Evolutionary conservation across 2,888 invertebrate species (phyloP), one percentile per base, ranked within the genome.

Genomic region (Dromius quadrimaculatus): DNA sequence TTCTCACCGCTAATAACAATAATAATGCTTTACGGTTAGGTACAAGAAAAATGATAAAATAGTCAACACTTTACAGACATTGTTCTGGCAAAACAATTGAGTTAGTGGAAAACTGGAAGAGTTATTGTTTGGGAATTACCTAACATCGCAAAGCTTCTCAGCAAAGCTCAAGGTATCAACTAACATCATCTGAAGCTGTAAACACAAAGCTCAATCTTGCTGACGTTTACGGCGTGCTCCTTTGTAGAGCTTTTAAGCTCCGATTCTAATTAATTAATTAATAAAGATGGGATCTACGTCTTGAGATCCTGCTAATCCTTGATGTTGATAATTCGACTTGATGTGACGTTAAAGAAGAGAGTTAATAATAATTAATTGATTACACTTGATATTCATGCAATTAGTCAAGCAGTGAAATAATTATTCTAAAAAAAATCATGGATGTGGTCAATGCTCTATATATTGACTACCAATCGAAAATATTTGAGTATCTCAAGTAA

Each of bases 1-100:
- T 54, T 54, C 50, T 54, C 50, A 54, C 28, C 50, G 28, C 8
- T 47, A 47, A 47, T 54, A 54, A 54, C 50, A 54, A 54, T 28
- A 28, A 54, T 15, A 28, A 54, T 54, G 50, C 23, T 54, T 54
- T 54, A 54, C 50, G 28, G 50, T 54, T 54, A 54, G 50, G 28
- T 28, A 54, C 23, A 54, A 54, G 50, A 28, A 28, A 54, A 28
- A 54, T 47, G 47, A 47, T 23, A 54, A 54, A 47, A 23, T 47
- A 11, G 23, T 11, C 47, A n/a, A 22, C 11, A 13, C 47, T 19
- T 45, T 47, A 11, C 47, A 22, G 22, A 22, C 50, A 54, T 54
- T 54, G 50, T 54, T 54, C 50, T 54, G 50, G 15, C 50, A 41
- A 41, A 3, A 54, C 50, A 54, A 54, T 54, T 23, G 50, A 54